These are phyloP conservation scores for Adoxophyes honmai DNA, from an alignment of 1,140 invertebrate genomes.

Conservation along the genomic window DNA sequence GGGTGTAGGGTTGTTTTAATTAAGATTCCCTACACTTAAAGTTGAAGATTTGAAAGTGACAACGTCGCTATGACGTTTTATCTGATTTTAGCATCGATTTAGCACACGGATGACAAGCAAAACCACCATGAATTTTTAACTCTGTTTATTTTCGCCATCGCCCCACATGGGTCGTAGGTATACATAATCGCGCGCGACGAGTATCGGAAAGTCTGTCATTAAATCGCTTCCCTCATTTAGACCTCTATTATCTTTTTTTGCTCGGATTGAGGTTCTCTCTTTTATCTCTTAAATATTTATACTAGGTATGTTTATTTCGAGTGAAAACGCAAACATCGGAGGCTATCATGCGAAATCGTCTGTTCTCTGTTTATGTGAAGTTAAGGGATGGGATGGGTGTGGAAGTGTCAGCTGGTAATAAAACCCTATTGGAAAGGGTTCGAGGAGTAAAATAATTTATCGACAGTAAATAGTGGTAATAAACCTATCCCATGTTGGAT, in stretches of 20 bases:
- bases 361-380: neutral
- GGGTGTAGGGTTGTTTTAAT: too few relatives aligned
- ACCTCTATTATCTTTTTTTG: neutral
- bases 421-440: constrained; percentile 14
- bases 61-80: too few relatives aligned
- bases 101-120: too few relatives aligned
- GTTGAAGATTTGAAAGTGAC: too few relatives aligned
- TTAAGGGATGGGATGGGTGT: constrained; percentile 5
- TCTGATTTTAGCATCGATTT: too few relatives aligned
- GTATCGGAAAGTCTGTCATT: constrained; percentile 2
- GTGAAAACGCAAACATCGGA: constrained; percentile 1
- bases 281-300: constrained; percentile 1
- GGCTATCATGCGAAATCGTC: neutral
- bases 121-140: too few relatives aligned
- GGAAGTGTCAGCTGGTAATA: constrained; percentile 13
- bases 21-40: too few relatives aligned
- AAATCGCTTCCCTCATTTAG: neutral
- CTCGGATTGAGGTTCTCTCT: neutral
- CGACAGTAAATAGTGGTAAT: constrained; percentile 4
- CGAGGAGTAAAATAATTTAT: constrained; percentile 9
- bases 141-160: too few relatives aligned
- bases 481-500: neutral
- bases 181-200: too few relatives aligned
- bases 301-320: neutral
- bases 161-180: too few relatives aligned